Evolutionary conservation across 2,888 invertebrate species (phyloP), one percentile per base, ranked within the genome.

Genomic region (Lamellibrachia satsuma): DNA sequence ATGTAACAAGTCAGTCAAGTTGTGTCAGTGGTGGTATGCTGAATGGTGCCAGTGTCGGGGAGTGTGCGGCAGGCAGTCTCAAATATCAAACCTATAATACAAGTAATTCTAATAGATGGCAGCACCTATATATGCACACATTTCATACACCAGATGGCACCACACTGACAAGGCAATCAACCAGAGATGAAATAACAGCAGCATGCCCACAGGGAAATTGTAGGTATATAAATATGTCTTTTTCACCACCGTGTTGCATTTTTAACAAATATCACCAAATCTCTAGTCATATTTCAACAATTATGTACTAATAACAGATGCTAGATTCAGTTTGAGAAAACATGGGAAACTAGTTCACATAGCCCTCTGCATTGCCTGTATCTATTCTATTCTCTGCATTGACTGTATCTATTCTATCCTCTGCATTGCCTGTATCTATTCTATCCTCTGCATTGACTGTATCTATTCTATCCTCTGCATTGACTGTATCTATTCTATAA

Each of bases 131-230:
- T 22, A 75, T 75, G 22, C 75, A 15, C n/a, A 22, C 75, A 11
- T 75, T 75, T 75, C 75, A 75, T 75, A 22, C 75, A 75, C 75
- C 75, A 75, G 75, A 75, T 75, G 75, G 75, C 75, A 22, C 75
- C 75, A 75, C 75, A 11, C 22, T 75, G 75, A 75, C 60, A 15
- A 15, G 60, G 4, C 15, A 15, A 75, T 75, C 15, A 75, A 22
- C 22, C 22, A 6, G 22, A 6, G 4, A n/a, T 1, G 15, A 75
- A 75, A 75, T 15, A 75, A 4, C 22, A 22, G 6, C 22, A 39
- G 39, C 39, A 39, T 39, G 39, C 39, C 39, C 39, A 39, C 15
- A 75, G 22, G n/a, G n/a, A 11, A 15, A 75, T 75, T 3, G 22
- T 75, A 75, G 75, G 9, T 55, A 55, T 55, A 9, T 55, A 55